Evolutionary conservation across 2,888 invertebrate species (phyloP).

Genomic region (Tricholauxania praeusta): DNA sequence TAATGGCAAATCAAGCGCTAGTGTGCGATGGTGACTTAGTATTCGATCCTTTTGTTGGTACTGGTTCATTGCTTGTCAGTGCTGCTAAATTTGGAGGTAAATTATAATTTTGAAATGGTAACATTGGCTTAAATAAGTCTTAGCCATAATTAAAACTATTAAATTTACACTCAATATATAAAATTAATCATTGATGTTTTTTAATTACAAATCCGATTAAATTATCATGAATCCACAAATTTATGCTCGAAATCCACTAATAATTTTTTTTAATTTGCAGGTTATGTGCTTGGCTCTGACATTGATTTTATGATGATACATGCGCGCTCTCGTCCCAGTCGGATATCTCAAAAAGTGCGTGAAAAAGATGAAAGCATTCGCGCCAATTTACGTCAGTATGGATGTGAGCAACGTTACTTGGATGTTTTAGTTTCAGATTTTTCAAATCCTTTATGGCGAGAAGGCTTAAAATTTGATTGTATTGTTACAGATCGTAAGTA

Average conservation of each 20-base stretch:
- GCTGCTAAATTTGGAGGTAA: slow-evolving; percentile 88
- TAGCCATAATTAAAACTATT: too few relatives aligned
- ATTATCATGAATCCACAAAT: background rate
- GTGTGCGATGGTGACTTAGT: slow-evolving; percentile 80
- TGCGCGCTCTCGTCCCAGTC: slow-evolving; percentile 83
- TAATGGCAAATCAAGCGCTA: slow-evolving; percentile 96
- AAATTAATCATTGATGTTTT: background rate
- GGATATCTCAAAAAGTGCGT: slow-evolving; percentile 82
- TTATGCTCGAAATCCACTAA: background rate
- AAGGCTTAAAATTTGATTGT: slow-evolving; percentile 82
- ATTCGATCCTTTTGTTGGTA: slow-evolving; percentile 90
- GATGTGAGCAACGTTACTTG: slow-evolving; percentile 79
- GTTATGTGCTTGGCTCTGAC: slow-evolving; percentile 87
- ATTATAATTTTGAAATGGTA: background rate
- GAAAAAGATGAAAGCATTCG: slow-evolving; percentile 88
- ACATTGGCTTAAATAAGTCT: too few relatives aligned
- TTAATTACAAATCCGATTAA: background rate
- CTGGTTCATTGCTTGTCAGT: slow-evolving; percentile 85
- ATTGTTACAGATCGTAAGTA: slow-evolving; percentile 95
- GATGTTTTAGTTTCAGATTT: slow-evolving; percentile 95
- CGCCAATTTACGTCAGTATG: slow-evolving; percentile 91
- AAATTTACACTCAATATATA: too few relatives aligned
- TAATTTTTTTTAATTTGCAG: slow-evolving; percentile 33
- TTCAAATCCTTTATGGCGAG: slow-evolving; percentile 83
- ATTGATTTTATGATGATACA: slow-evolving; percentile 96